Conservation (phyloP, 2,113 vertebrate genomes). For the Trogon melanurus region DNA sequence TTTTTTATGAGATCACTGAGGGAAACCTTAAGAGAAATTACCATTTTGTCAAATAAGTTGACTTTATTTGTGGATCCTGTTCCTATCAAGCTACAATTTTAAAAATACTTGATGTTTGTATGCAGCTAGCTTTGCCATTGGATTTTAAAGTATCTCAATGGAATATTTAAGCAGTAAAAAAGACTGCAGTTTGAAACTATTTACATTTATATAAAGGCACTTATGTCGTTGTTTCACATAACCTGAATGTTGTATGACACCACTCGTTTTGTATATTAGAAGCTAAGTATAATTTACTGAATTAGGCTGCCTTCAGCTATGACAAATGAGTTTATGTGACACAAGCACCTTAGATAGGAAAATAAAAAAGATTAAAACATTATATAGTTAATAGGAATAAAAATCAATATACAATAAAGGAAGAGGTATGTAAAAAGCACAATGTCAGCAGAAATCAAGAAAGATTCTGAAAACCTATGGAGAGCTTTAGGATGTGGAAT, state of each 20-base stretch:
- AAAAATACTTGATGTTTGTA: background rate
- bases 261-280: background rate
- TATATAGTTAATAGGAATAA: conserved; percentile 7
- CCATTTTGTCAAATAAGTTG: background rate
- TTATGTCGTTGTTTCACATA: background rate
- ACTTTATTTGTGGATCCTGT: background rate
- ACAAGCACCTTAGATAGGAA: conserved; percentile 6
- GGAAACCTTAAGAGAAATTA: background rate
- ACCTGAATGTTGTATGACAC: background rate
- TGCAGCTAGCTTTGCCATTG: background rate
- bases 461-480: background rate
- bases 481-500: background rate
- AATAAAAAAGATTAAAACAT: conserved; percentile 9
- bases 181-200: background rate
- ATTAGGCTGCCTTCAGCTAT: background rate
- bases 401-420: conserved; percentile 59
- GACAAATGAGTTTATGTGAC: background rate
- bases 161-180: background rate
- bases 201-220: background rate
- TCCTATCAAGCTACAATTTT: background rate
- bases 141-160: background rate
- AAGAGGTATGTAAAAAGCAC: background rate
- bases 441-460: background rate
- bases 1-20: background rate
- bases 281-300: background rate